phyloP scores from a whole-genome alignment of 2,113 vertebrate genomes.

The Lagopus muta region DNA sequence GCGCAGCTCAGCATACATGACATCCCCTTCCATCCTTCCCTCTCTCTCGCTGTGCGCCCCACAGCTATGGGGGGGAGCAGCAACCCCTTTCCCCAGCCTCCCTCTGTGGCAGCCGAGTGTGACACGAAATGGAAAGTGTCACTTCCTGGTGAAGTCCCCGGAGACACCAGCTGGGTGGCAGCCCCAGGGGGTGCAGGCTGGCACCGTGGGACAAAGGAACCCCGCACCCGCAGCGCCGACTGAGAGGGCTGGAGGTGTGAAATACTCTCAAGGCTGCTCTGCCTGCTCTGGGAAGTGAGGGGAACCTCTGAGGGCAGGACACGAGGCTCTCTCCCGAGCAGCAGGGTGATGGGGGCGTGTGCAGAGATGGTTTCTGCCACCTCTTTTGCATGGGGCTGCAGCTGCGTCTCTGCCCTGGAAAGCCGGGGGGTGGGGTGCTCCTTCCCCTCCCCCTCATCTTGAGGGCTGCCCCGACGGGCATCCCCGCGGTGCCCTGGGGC shows the following conservation, averaged over 20 bases:
- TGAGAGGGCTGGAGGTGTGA: too few species aligned
- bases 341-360: rapidly evolving
- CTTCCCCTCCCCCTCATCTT: background rate
- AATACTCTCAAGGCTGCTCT: rapidly evolving
- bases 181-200: rapidly evolving
- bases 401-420: background rate
- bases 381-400: background rate
- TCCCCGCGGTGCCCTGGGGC: rapidly evolving
- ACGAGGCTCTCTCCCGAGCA: background rate
- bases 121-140: conserved; percentile 22
- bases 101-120: background rate
- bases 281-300: rapidly evolving
- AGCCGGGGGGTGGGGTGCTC: background rate
- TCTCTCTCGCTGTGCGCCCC: background rate
- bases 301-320: too few species aligned
- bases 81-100: background rate
- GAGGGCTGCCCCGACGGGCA: background rate
- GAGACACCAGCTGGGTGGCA: background rate
- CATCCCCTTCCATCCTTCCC: conserved; percentile 17
- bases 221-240: rapidly evolving
- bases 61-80: rapidly evolving
- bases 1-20: background rate
- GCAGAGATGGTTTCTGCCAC: background rate
- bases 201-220: rapidly evolving
- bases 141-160: background rate